Conservation (phyloP, 2,113 vertebrate species). For the Nerophis lumbriciformis region DNA sequence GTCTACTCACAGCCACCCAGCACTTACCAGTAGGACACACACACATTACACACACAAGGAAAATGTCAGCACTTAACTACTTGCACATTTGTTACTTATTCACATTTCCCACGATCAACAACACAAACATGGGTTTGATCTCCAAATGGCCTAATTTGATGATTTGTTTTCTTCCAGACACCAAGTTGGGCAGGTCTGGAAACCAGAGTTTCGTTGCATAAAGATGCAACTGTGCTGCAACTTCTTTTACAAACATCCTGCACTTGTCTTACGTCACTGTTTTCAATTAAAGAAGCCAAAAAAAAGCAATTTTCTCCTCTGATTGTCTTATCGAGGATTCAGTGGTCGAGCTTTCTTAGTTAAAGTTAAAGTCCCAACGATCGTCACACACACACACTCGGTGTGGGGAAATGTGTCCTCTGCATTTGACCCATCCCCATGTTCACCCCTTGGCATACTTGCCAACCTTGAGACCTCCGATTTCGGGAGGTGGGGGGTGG, state of each 20-base stretch:
- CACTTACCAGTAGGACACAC: conserved; percentile 44
- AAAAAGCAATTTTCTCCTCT: conserved; percentile 57
- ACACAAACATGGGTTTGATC: conserved; percentile 21
- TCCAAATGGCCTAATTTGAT: conserved; percentile 18
- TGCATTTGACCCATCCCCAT: no score
- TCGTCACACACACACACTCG: no score
- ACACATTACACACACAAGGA: conserved; percentile 34
- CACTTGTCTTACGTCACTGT: conserved; percentile 57
- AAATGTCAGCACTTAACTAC: conserved; percentile 54
- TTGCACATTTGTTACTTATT: conserved; percentile 50
- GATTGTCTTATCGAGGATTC: conserved; percentile 53
- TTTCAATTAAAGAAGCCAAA: conserved; percentile 69
- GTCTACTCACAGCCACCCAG: conserved; percentile 54
- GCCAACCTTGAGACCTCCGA: no score
- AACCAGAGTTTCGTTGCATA: conserved; percentile 46
- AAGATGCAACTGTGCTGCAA: conserved; percentile 28
- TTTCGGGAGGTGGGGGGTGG: no score
- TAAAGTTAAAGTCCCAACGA: no score
- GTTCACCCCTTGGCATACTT: no score
- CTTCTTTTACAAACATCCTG: conserved; percentile 34
- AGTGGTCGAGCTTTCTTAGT: conserved; percentile 49
- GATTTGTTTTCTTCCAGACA: conserved; percentile 50
- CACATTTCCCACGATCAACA: conserved; percentile 42
- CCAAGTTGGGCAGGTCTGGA: conserved; percentile 64
- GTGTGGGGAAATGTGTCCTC: no score